Evolutionary conservation across 2,797 vertebrate species (phyloP), one percentile per base, ranked within the genome.

Genomic region (Hippocampus kuda): DNA sequence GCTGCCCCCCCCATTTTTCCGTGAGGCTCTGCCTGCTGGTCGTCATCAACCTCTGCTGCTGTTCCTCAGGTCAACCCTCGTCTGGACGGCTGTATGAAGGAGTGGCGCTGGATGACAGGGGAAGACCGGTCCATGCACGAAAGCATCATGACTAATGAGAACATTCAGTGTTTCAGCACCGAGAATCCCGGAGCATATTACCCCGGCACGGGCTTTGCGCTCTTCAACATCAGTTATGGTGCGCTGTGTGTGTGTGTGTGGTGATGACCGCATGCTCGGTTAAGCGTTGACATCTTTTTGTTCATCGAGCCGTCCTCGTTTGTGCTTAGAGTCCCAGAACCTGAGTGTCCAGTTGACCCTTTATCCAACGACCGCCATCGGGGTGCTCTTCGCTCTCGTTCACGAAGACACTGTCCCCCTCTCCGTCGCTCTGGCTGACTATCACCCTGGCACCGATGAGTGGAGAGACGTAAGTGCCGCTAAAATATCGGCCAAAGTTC

Each of bases 51-150:
- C 46, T 9, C 22, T 74, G 26, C 34, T 3, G 48, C 62, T 22
- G 10, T 48, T 66, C 59, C 41, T 38, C 66, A 99, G 97, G 90
- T 99, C 76, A 99, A 99, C 84, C 93, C 96, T 4, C 93, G 96
- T 24, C 84, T 99, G 72, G 97, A 99, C 2, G 96, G 93, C 10
- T 99, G 97, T 44, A 93, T 99, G 92, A 88, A 91, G 72, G 93
- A 94, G 0, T 98, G 97, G 97, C 93, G 89, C 78, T 97, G 95
- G 95, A 83, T 98, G 70, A 94, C 94, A 0, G 94, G 93, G 0
- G 96, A 96, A 70, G 96, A 98, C 72, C 89, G 88, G 0, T 92
- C 92, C 46, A 94, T 98, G 79, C 94, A 96, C 71, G 94, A 97
- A 68, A 95, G 94, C 0, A 89, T 98, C 61, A 90, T 78, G 34